Percentiles rank a stretch among this genome's conserved stretches.
Conservation (phyloP, 2,888 invertebrate genomes). For the Tuta absoluta region DNA sequence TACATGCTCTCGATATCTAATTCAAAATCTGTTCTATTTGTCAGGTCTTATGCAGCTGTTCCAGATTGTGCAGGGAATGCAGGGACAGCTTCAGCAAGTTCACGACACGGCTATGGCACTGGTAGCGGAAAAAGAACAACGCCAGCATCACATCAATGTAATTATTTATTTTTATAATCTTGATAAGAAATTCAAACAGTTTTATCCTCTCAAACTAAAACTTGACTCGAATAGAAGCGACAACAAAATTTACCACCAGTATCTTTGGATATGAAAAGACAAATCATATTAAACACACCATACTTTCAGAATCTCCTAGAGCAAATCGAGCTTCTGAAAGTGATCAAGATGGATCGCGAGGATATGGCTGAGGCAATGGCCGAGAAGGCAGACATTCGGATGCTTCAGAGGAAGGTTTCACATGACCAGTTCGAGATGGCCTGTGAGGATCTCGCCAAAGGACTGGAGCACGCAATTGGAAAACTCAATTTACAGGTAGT, state of each 20-base stretch:
- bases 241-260: too few relatives aligned
- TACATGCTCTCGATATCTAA: neutral
- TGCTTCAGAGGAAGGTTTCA: slow-evolving; percentile 87
- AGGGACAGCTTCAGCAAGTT: slow-evolving; percentile 61
- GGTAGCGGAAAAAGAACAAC: slow-evolving; percentile 79
- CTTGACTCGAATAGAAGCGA: too few relatives aligned
- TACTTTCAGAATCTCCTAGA: slow-evolving; percentile 78
- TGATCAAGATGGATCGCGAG: slow-evolving; percentile 85
- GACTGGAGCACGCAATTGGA: slow-evolving; percentile 83
- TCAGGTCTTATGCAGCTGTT: slow-evolving; percentile 67
- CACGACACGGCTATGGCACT: slow-evolving; percentile 71
- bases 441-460: slow-evolving; percentile 84
- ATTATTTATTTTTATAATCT: slow-evolving; percentile 17
- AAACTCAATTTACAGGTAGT: slow-evolving; percentile 80
- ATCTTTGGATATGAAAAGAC: neutral
- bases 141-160: slow-evolving; percentile 79
- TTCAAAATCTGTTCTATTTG: neutral
- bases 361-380: slow-evolving; percentile 87
- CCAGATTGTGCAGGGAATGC: slow-evolving; percentile 70
- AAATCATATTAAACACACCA: too few relatives aligned
- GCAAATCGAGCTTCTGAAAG: slow-evolving; percentile 84
- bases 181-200: too few relatives aligned
- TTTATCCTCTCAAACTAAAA: too few relatives aligned
- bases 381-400: slow-evolving; percentile 86
- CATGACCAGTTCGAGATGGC: slow-evolving; percentile 86